Conservation (phyloP, 2,113 vertebrate species). For the Pterocles gutturalis region DNA sequence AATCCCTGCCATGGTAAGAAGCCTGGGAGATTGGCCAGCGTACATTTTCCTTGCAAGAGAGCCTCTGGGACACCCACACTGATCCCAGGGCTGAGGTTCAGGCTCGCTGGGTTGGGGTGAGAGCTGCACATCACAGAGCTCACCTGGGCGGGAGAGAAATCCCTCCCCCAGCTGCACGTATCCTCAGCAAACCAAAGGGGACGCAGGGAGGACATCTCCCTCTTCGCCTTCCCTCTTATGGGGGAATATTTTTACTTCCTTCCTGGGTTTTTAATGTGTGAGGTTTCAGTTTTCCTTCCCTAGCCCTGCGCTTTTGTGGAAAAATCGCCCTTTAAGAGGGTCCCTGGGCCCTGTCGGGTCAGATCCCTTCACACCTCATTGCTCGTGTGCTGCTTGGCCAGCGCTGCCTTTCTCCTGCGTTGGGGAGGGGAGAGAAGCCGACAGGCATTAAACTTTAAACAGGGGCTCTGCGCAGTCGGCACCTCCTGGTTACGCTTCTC, state of each 20-base stretch:
- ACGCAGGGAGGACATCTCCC: neutral
- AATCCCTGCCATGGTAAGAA: neutral
- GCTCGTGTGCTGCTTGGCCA: neutral
- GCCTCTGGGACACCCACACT: neutral
- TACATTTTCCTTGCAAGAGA: neutral
- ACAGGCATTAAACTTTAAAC: neutral
- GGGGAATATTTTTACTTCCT: neutral
- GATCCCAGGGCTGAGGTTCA: neutral
- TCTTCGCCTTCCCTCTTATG: neutral
- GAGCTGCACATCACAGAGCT: neutral
- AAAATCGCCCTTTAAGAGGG: neutral
- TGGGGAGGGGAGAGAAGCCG: neutral
- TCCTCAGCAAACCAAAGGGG: neutral
- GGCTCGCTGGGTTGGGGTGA: neutral
- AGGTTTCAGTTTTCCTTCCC: neutral
- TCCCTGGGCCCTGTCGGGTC: neutral
- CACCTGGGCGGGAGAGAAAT: neutral
- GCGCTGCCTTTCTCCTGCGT: neutral
- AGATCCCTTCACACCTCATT: neutral
- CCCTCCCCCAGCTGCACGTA: rapidly evolving
- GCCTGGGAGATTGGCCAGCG: rapidly evolving
- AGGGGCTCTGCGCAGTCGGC: rapidly evolving
- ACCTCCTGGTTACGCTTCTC: rapidly evolving
- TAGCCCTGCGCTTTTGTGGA: neutral
- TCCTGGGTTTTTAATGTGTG: neutral